Evolutionary conservation across 2,888 invertebrate genomes (phyloP).

Genomic region (Alcis repandata): DNA sequence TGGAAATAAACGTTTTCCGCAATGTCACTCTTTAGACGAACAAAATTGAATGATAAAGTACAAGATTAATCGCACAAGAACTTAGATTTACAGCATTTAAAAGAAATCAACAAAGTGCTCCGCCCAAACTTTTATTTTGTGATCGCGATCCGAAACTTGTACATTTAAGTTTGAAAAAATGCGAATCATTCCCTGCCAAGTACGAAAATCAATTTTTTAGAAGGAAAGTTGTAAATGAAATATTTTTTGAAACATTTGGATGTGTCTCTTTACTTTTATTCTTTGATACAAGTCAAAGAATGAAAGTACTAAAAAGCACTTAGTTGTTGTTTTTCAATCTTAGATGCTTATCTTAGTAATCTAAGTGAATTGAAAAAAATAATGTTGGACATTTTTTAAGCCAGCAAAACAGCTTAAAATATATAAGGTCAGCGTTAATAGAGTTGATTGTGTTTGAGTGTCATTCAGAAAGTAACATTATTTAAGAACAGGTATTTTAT

Average conservation of each 20-base stretch:
- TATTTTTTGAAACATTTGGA: conserved; percentile 62
- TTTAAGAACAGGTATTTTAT: too few relatives aligned
- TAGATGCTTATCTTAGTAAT: background rate
- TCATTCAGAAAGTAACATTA: too few relatives aligned
- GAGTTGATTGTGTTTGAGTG: too few relatives aligned
- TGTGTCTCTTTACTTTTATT: conserved; percentile 33
- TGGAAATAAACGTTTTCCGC: conserved; percentile 40
- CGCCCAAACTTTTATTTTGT: conserved; percentile 78
- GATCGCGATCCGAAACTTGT: conserved; percentile 79
- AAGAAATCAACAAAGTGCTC: conserved; percentile 75
- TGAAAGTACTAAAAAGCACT: background rate
- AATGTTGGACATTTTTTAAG: too few relatives aligned
- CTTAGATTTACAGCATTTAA: conserved; percentile 70
- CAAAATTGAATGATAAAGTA: conserved; percentile 59
- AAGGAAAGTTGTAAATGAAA: conserved; percentile 72
- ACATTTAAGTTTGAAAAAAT: conserved; percentile 80
- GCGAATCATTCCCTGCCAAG: conserved; percentile 75
- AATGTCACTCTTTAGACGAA: conserved; percentile 41
- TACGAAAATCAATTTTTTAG: conserved; percentile 80
- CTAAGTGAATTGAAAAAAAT: too few relatives aligned
- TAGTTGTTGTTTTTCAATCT: background rate
- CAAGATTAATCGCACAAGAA: conserved; percentile 63
- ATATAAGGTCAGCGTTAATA: too few relatives aligned
- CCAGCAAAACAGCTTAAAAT: too few relatives aligned
- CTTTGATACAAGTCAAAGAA: background rate